Evolutionary conservation across 2,888 invertebrate species (phyloP).

Genomic region (Villa cingulata): DNA sequence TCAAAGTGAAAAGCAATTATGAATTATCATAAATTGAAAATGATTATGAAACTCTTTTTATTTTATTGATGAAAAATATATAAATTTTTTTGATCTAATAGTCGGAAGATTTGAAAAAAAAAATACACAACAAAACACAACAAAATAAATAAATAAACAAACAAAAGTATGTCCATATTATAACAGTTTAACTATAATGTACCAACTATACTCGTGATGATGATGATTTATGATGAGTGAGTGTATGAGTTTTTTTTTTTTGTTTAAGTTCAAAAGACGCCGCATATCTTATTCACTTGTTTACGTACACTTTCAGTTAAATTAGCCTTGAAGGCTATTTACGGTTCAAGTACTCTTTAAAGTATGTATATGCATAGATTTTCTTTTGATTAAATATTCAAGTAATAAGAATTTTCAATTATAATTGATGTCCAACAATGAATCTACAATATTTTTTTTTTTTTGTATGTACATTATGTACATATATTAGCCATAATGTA

Average conservation of each 20-base stretch:
- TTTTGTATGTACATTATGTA: too few relatives aligned
- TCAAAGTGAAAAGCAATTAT: background rate
- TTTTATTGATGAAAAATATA: too few relatives aligned
- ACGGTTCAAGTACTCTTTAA: background rate
- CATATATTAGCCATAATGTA: too few relatives aligned
- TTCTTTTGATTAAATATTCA: constrained; percentile 12
- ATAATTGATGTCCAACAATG: constrained; percentile 10
- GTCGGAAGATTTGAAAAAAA: too few relatives aligned
- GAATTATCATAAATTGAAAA: background rate
- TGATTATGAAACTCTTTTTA: background rate
- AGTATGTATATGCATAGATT: background rate
- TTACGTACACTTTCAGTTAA: background rate
- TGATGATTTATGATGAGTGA: too few relatives aligned
- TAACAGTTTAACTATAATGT: too few relatives aligned
- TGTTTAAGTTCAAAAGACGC: constrained; percentile 3
- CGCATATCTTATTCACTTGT: background rate
- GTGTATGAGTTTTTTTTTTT: background rate
- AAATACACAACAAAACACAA: too few relatives aligned
- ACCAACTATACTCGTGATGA: too few relatives aligned
- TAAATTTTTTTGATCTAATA: too few relatives aligned
- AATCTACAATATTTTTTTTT: background rate
- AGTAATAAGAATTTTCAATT: constrained; percentile 10
- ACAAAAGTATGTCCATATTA: too few relatives aligned
- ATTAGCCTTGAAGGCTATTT: constrained; percentile 1
- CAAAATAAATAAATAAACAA: too few relatives aligned